These are phyloP conservation scores for Notodonta dromedarius DNA, from an alignment of 2,888 invertebrate species.

Conservation along the genomic window DNA sequence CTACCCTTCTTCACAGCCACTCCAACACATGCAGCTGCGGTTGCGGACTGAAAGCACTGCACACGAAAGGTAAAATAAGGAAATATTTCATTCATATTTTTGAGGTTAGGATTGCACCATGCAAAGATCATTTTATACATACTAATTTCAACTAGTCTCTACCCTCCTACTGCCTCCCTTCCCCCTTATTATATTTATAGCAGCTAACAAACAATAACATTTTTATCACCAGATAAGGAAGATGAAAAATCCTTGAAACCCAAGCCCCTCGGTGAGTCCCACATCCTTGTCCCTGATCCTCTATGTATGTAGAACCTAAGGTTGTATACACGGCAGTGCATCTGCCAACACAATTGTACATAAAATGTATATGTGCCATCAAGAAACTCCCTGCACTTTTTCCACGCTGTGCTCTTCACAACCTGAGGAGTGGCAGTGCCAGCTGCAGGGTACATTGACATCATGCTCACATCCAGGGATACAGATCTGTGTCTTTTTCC, in stretches of 20 bases:
- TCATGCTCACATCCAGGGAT: slow-evolving; percentile 55
- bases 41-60: slow-evolving; percentile 85
- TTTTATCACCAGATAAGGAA: slow-evolving; percentile 56
- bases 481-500: slow-evolving; percentile 37
- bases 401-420: slow-evolving; percentile 34
- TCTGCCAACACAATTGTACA: too few species aligned
- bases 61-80: slow-evolving; percentile 87
- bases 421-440: slow-evolving; percentile 31
- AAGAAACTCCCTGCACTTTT: slow-evolving; percentile 36
- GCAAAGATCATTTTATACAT: slow-evolving; percentile 23
- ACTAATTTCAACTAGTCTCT: too few species aligned
- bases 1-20: slow-evolving; percentile 80
- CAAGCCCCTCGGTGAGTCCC: slow-evolving; percentile 73
- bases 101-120: slow-evolving; percentile 77
- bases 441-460: slow-evolving; percentile 49
- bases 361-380: neutral
- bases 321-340: neutral
- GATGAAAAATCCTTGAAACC: slow-evolving; percentile 47
- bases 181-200: neutral
- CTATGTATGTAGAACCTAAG: neutral
- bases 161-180: too few species aligned
- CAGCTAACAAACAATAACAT: neutral
- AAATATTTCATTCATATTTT: slow-evolving; percentile 32
- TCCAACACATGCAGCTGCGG: slow-evolving; percentile 88
- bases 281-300: slow-evolving; percentile 2